Conservation (phyloP, 2,888 invertebrate genomes). For the Lottia scabra region DNA sequence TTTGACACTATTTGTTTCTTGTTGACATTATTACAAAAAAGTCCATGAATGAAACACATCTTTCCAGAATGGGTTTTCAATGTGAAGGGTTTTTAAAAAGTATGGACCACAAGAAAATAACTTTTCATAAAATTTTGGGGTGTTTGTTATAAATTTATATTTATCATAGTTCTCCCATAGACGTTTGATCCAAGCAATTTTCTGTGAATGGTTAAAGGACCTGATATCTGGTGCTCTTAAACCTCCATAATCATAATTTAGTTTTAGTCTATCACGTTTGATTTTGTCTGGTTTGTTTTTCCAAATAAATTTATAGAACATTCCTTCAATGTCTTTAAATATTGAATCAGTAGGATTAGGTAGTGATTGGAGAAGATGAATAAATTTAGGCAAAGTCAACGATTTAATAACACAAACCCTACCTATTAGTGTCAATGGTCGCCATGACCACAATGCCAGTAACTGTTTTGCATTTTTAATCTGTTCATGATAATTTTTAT, state of each 20-base stretch:
- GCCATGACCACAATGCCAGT: constrained; percentile 7
- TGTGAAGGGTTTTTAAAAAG: too few relatives aligned
- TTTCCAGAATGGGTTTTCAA: too few relatives aligned
- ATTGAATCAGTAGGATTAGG: constrained; percentile 12
- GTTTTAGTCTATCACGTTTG: constrained; percentile 12
- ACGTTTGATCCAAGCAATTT: constrained; percentile 19
- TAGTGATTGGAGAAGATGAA: constrained; percentile 10
- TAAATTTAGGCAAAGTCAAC: constrained; percentile 7
- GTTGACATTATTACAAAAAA: too few relatives aligned
- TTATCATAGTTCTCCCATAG: too few relatives aligned
- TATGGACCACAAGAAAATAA: too few relatives aligned
- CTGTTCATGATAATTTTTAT: too few relatives aligned
- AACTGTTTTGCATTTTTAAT: not conserved
- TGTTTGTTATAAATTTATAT: too few relatives aligned
- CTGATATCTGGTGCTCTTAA: constrained; percentile 21
- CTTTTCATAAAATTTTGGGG: too few relatives aligned
- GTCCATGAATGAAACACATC: too few relatives aligned
- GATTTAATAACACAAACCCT: constrained; percentile 17
- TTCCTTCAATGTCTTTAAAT: constrained; percentile 14
- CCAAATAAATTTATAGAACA: too few relatives aligned
- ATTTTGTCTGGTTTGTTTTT: constrained; percentile 17
- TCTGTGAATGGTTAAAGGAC: constrained; percentile 7
- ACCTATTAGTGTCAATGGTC: not conserved
- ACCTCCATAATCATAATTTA: constrained; percentile 11
- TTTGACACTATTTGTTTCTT: too few relatives aligned